These are phyloP conservation scores for Hippocampus kuda DNA, from an alignment of 2,797 vertebrate genomes.

Conservation along the genomic window DNA sequence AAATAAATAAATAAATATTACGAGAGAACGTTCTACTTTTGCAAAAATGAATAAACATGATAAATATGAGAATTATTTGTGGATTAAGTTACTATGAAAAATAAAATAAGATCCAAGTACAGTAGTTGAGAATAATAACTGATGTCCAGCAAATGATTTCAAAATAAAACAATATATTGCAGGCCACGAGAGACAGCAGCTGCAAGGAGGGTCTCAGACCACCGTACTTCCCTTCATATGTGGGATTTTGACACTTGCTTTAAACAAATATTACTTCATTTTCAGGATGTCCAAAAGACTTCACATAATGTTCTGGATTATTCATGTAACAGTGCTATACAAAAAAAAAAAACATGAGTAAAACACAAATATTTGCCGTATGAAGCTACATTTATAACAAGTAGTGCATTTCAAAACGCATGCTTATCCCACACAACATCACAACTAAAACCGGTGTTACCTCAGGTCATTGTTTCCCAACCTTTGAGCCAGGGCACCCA, in stretches of 20 bases:
- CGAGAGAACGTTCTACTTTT: neutral
- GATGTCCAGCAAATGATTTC: neutral
- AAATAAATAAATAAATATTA: neutral
- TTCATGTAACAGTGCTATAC: slow-evolving; percentile 16
- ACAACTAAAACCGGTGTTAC: neutral
- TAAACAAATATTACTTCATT: neutral
- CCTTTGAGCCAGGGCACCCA: neutral
- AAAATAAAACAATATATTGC: neutral
- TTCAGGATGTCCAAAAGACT: neutral
- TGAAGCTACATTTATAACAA: slow-evolving; percentile 8
- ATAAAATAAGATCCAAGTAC: neutral
- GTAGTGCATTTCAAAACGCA: slow-evolving; percentile 13
- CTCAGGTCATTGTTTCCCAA: neutral
- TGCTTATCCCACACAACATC: slow-evolving; percentile 5
- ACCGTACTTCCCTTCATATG: neutral
- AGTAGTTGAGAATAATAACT: neutral
- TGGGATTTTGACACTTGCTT: neutral
- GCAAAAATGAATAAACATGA: neutral
- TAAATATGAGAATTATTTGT: too few relatives aligned
- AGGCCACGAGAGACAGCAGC: neutral
- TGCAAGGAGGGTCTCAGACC: neutral
- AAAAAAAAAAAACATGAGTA: slow-evolving; percentile 19
- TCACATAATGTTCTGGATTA: slow-evolving; percentile 19
- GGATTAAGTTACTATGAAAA: neutral
- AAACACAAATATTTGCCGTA: slow-evolving; percentile 10